Base-by-base conservation (phyloP, 92 coral and sea anemone species). In the Zoanthus sansibaricus region DNA sequence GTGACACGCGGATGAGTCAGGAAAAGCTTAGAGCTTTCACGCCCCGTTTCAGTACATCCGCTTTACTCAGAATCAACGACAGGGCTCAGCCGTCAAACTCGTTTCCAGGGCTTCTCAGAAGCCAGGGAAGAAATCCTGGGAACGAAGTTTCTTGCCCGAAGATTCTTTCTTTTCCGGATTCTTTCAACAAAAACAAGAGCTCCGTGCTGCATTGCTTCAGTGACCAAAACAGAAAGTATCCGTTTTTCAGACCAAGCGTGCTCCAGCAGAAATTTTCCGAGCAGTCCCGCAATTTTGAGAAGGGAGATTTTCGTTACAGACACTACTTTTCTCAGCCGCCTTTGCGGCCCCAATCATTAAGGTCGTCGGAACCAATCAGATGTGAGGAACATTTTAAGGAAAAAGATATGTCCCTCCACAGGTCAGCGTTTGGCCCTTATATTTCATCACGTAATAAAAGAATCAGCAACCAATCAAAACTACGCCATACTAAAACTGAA, bases 181-280 rank as follows among this genome's bases (percentile, higher is more conserved):
- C 85, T 0, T 55, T 88, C 66, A 88, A 91, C 83, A 73, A 83
- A 46, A 89, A 91, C 48, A 66, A 59, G n/a, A 89, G 73, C 10
- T 77, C 89, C 72, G 79, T 80, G 5, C 45, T 83, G 56, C 76
- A 83, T 68, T 82, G 88, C 74, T 76, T 72, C 31, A 32, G 56
- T 7, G 80, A 68, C 6, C 75, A 31, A 47, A 59, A 74, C 83
- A 72, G 61, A 18, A 64, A 80, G 44, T 54, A 31, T 58, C 11
- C 66, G 45, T 66, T 46, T 47, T 80, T 80, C 61, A 46, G 75
- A 18, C 17, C 69, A 45, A 44, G 21, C 44, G 16, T 79, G 64
- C 18, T 64, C 33, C 56, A 52, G 42, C 74, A 68, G 7, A 37
- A 67, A 9, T 80, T 75, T 15, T 45, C 59, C 7, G 74, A 62